These are phyloP conservation scores for Anorthoa munda DNA, from an alignment of 2,888 invertebrate species.

Conservation along the genomic window DNA sequence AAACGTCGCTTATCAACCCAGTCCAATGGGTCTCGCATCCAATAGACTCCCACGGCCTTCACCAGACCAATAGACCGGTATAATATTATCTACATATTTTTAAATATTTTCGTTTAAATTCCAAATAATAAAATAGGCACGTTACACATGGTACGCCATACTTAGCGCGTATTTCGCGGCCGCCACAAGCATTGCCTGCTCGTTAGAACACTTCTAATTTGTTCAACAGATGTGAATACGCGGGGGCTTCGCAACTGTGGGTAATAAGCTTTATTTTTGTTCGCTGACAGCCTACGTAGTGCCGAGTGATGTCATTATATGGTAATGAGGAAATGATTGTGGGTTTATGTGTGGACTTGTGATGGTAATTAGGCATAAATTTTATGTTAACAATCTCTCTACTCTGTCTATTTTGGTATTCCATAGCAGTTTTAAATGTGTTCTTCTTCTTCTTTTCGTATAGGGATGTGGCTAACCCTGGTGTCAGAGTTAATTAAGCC, in stretches of 20 bases:
- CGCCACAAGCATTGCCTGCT: constrained; percentile 38
- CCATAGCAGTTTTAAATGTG: no score
- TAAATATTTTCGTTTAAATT: not conserved
- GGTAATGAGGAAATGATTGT: constrained; percentile 37
- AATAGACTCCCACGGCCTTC: no score
- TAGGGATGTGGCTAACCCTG: no score
- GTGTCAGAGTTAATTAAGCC: no score
- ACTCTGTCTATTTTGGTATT: no score
- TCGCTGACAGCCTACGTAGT: not conserved
- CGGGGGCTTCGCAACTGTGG: constrained; percentile 32
- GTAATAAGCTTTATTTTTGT: constrained; percentile 54
- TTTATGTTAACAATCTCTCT: not conserved
- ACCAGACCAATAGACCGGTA: no score
- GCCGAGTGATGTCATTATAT: constrained; percentile 33
- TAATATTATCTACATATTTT: not conserved
- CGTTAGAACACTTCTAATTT: constrained; percentile 53
- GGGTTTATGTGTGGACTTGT: constrained; percentile 4
- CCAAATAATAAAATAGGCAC: not conserved
- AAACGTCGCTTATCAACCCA: no score
- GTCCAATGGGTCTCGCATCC: no score
- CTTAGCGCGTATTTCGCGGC: constrained; percentile 19
- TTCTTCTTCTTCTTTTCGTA: no score
- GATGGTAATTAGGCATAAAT: not conserved
- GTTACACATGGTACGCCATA: constrained; percentile 26
- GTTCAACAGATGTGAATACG: constrained; percentile 49